phyloP scores from a whole-genome alignment of 2,797 vertebrate genomes.

The Martes flavigula region DNA sequence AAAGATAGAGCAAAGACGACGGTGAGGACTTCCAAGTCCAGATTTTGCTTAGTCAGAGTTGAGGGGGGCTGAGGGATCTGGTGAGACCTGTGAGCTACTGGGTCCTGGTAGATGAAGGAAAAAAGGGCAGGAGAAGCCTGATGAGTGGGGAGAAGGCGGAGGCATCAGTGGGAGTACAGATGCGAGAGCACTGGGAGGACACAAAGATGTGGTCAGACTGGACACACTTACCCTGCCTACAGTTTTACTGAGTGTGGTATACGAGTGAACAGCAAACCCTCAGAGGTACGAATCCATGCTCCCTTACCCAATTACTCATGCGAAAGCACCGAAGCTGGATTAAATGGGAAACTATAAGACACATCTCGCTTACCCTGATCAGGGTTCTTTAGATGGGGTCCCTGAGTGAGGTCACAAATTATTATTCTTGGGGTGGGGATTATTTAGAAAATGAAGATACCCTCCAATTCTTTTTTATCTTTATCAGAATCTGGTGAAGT shows the following conservation, averaged over 20 bases:
- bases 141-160: not conserved
- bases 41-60: not conserved
- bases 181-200: rapidly evolving
- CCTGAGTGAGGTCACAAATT: not conserved
- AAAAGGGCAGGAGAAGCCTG: not conserved
- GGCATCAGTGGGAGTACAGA: rapidly evolving
- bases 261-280: not conserved
- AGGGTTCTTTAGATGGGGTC: not conserved
- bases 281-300: not conserved
- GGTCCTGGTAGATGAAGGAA: not conserved
- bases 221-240: not conserved
- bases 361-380: not conserved
- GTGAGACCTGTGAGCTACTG: not conserved
- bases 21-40: rapidly evolving
- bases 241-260: constrained; percentile 1
- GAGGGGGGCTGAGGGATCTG: not conserved
- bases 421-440: not conserved
- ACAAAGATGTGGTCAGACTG: not conserved
- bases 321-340: not conserved
- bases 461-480: not conserved
- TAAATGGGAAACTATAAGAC: not conserved
- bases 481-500: not conserved
- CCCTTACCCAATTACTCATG: constrained; percentile 28
- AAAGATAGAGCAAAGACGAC: not conserved
- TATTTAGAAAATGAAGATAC: constrained; percentile 51